Evolutionary conservation across 2,113 vertebrate species (phyloP), one percentile per base, ranked within the genome.

Genomic region (Mohoua ochrocephala): DNA sequence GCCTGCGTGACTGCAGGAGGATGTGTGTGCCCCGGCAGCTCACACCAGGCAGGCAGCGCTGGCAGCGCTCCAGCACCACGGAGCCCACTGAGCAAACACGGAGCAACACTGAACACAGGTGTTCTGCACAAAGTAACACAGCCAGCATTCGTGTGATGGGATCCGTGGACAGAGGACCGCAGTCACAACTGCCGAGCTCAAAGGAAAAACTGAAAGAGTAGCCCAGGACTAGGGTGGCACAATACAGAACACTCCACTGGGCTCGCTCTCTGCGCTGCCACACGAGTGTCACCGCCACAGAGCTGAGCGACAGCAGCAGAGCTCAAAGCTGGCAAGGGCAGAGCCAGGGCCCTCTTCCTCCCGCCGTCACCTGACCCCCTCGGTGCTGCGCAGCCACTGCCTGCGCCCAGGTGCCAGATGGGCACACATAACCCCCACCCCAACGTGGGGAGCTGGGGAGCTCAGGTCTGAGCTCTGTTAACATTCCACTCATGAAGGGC

Each of bases 381-480:
- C 3, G 0, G 75, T 2, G 35, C 37, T 18, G 26, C 35, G 17
- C 70, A 67, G 80, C 45, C 20, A 7, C 3, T 15, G 33, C 22
- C 49, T 18, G 5, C 0, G 6, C 9, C 61, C 47, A 18, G 4
- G 5, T 6, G 8, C 56, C 52, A 21, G 5, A 5, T 2, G 9
- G 45, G 64, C 54, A 69, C 69, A 30, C 37, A 60, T 37, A 31
- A 63, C 31, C 44, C 44, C 17, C 37, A 15, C 15, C 16, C 39
- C 64, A 13, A 0, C 1, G 1, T 1, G 1, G 41, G 61, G 42
- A 64, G 13, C 39, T 26, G 12, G 9, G 1, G 44, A 50, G 23
- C 37, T 53, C 61, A 15, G 31, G 11, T 13, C 56, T 24, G 26
- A 71, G 52, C 33, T 11, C 68, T 44, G 27, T 24, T 41, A 45